Evolutionary conservation across 2,797 vertebrate species (phyloP).

Genomic region (Synanceia verrucosa): DNA sequence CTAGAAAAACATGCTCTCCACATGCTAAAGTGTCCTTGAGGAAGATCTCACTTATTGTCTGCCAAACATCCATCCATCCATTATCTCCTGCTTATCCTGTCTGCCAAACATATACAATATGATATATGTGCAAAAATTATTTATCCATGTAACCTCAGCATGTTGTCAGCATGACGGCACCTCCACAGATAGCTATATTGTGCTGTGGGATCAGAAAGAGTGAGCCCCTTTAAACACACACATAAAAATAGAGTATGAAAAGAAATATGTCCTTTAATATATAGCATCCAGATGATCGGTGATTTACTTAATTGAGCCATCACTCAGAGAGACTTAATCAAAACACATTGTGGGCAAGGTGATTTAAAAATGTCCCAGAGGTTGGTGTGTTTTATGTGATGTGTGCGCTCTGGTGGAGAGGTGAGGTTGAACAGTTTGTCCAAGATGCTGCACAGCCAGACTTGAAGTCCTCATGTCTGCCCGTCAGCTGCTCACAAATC

Average conservation of each 20-base stretch:
- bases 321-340: conserved; percentile 26
- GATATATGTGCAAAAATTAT: no score
- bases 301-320: conserved; percentile 45
- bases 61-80: no score
- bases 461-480: conserved; percentile 5
- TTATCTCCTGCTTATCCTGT: no score
- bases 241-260: neutral
- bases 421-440: conserved; percentile 8
- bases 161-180: neutral
- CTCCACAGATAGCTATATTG: neutral
- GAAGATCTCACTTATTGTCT: neutral
- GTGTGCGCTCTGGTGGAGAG: conserved; percentile 19
- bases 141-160: neutral
- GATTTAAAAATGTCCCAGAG: conserved; percentile 17
- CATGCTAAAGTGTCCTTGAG: neutral
- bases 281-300: conserved; percentile 19
- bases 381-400: conserved; percentile 40
- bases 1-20: neutral
- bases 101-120: no score
- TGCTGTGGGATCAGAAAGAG: neutral
- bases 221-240: neutral
- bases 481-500: conserved; percentile 34
- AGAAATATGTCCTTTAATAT: conserved; percentile 13
- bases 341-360: neutral
- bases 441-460: neutral